These are phyloP conservation scores for Noctuana brunneofusca DNA, from an alignment of 2,888 invertebrate genomes.

Conservation along the genomic window DNA sequence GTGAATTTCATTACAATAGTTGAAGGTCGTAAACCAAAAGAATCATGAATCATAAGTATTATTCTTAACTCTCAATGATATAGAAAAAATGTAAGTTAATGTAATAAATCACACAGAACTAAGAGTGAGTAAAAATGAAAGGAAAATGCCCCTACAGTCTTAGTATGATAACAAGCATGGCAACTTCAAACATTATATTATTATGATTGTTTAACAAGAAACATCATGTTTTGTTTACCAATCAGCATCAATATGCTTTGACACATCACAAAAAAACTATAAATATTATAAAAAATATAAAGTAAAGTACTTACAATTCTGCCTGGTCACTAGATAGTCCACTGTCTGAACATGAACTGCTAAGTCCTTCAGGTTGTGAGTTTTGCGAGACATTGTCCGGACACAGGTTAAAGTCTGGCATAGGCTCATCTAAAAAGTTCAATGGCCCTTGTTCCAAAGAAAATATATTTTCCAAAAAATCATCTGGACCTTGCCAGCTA, in stretches of 20 bases:
- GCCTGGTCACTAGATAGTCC: constrained; percentile 86
- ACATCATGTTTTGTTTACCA: not conserved
- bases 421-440: constrained; percentile 82
- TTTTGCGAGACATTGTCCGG: constrained; percentile 60
- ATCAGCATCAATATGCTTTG: no score
- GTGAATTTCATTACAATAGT: constrained; percentile 9
- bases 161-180: no score
- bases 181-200: no score
- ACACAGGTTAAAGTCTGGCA: constrained; percentile 71
- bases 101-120: no score
- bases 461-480: constrained; percentile 87
- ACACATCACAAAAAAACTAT: not conserved
- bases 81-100: not conserved
- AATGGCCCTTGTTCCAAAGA: constrained; percentile 84
- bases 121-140: no score
- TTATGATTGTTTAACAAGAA: not conserved
- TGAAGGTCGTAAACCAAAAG: constrained; percentile 5
- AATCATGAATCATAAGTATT: constrained; percentile 1
- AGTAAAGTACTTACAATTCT: constrained; percentile 72
- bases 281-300: not conserved
- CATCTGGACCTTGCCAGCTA: constrained; percentile 78
- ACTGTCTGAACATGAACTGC: constrained; percentile 85
- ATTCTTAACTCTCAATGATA: not conserved
- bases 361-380: constrained; percentile 64
- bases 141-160: no score